These are phyloP conservation scores for Neuroterus valhalla DNA, from an alignment of 1,140 invertebrate genomes.

Conservation along the genomic window DNA sequence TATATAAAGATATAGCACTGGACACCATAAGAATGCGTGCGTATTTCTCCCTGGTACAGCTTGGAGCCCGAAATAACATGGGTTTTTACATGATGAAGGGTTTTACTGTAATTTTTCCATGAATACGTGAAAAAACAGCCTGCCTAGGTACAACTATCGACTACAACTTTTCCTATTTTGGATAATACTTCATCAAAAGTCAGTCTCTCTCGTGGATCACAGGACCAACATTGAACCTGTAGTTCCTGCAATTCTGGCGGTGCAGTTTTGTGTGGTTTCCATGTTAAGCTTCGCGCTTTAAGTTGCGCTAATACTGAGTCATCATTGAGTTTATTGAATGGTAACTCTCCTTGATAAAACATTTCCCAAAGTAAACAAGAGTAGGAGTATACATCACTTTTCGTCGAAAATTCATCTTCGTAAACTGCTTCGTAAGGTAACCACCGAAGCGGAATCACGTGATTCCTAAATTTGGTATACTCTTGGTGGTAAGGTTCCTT, in stretches of 20 bases:
- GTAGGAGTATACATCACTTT: slow-evolving; percentile 96
- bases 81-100: too few relatives aligned
- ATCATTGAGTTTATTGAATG: slow-evolving; percentile 88
- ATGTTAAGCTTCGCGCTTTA: slow-evolving; percentile 80
- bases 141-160: slow-evolving; percentile 64
- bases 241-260: slow-evolving; percentile 79
- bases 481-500: slow-evolving; percentile 91
- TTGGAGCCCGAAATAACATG: too few relatives aligned
- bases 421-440: slow-evolving; percentile 90
- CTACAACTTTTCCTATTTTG: slow-evolving; percentile 69
- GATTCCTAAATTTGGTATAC: slow-evolving; percentile 87
- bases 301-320: slow-evolving; percentile 84
- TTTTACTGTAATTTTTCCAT: too few relatives aligned
- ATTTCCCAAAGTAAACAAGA: slow-evolving; percentile 94
- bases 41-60: too few relatives aligned
- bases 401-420: slow-evolving; percentile 94
- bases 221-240: slow-evolving; percentile 79
- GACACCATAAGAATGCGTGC: too few relatives aligned
- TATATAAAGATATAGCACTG: too few relatives aligned
- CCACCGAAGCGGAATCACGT: slow-evolving; percentile 83
- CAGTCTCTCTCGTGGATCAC: slow-evolving; percentile 80
- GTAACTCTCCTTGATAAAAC: slow-evolving; percentile 89
- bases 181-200: slow-evolving; percentile 76
- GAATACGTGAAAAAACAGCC: neutral
- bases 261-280: slow-evolving; percentile 80